Percentiles rank a stretch among this genome's conserved stretches.
Conservation (phyloP, 2,797 vertebrate species). For the Ataeniobius toweri region DNA sequence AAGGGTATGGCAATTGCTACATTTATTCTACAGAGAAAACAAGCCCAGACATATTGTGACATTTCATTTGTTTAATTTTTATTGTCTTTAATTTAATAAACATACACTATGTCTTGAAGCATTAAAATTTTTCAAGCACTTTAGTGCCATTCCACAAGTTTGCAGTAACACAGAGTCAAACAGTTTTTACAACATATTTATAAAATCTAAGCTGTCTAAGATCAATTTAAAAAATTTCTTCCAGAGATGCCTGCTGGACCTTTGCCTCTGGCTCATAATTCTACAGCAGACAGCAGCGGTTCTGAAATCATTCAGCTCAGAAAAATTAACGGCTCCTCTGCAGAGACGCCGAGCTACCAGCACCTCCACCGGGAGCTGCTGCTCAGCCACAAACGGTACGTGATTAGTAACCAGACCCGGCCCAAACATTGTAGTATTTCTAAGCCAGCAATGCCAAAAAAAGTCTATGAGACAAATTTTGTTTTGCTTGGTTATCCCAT, state of each 20-base stretch:
- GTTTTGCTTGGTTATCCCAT: neutral
- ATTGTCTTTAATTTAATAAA: neutral
- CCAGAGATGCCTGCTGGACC: slow-evolving; percentile 57
- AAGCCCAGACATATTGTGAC: neutral
- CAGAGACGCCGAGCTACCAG: slow-evolving; percentile 72
- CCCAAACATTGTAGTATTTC: neutral
- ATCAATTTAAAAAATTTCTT: neutral
- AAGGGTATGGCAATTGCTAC: no score
- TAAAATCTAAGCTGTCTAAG: neutral
- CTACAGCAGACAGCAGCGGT: slow-evolving; percentile 41
- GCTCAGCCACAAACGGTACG: slow-evolving; percentile 82
- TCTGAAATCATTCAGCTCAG: slow-evolving; percentile 62
- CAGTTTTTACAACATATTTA: neutral
- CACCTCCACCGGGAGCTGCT: slow-evolving; percentile 83
- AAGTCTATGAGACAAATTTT: no score
- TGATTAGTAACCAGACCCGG: neutral
- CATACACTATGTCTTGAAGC: no score
- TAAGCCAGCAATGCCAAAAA: neutral
- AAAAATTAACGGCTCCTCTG: slow-evolving; percentile 73
- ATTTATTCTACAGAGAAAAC: neutral
- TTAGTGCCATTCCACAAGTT: neutral
- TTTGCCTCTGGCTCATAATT: slow-evolving; percentile 32
- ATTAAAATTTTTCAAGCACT: neutral
- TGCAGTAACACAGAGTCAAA: no score
- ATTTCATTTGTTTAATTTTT: neutral